phyloP scores from a whole-genome alignment of 2,113 vertebrate genomes.

The Oplegnathus fasciatus region DNA sequence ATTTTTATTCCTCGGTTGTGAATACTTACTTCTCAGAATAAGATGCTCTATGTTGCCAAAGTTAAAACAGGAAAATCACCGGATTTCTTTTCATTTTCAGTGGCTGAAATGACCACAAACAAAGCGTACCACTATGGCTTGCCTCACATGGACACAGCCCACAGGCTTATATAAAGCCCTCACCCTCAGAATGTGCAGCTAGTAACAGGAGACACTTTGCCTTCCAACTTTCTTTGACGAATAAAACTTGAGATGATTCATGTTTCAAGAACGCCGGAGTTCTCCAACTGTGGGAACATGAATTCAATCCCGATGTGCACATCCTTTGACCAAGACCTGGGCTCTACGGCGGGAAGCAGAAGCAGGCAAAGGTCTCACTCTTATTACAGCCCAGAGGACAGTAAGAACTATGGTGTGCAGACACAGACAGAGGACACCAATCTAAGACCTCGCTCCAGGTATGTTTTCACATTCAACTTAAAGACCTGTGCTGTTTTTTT shows the following conservation, averaged over 20 bases:
- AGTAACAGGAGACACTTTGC: slow-evolving; percentile 8
- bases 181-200: background rate
- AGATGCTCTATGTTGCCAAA: slow-evolving; percentile 12
- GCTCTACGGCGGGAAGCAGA: slow-evolving; percentile 35
- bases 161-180: slow-evolving; percentile 63
- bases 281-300: slow-evolving; percentile 67
- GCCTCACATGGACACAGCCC: slow-evolving; percentile 49
- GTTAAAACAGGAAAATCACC: slow-evolving; percentile 28
- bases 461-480: slow-evolving; percentile 27
- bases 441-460: slow-evolving; percentile 80
- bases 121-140: slow-evolving; percentile 28
- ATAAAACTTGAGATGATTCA: slow-evolving; percentile 69
- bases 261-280: slow-evolving; percentile 58
- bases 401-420: slow-evolving; percentile 47
- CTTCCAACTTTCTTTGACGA: background rate
- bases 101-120: slow-evolving; percentile 62
- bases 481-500: slow-evolving; percentile 2
- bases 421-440: slow-evolving; percentile 35
- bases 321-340: slow-evolving; percentile 48
- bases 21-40: slow-evolving; percentile 48
- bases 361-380: slow-evolving; percentile 76
- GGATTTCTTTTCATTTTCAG: slow-evolving; percentile 40
- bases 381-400: slow-evolving; percentile 61
- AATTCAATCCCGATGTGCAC: slow-evolving; percentile 44
- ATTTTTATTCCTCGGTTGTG: background rate